phyloP scores from a whole-genome alignment of 1,140 invertebrate species.

The Helicoverpa zea region DNA sequence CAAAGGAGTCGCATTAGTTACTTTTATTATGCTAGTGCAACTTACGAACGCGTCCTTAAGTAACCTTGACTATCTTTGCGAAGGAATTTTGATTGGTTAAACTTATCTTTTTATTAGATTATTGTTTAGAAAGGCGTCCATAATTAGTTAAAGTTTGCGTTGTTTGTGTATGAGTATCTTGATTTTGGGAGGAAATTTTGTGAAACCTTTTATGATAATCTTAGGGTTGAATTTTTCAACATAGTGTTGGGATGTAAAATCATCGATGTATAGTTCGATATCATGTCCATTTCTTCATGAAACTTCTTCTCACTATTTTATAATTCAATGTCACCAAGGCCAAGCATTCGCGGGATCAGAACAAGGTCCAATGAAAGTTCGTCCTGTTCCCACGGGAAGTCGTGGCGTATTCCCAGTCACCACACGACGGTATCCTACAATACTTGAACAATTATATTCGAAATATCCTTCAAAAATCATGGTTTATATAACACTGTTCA shows the following conservation, averaged over 20 bases:
- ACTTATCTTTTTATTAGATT: not conserved
- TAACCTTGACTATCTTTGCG: constrained; percentile 4
- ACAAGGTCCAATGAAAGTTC: constrained; percentile 17
- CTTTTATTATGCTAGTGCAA: constrained; percentile 11
- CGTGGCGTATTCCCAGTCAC: constrained; percentile 10
- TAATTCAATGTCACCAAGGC: constrained; percentile 12
- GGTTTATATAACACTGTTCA: constrained; percentile 8
- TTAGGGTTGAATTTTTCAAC: no score
- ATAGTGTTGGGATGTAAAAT: no score
- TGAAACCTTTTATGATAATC: no score
- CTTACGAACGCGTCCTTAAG: constrained; percentile 1
- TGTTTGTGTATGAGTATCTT: no score
- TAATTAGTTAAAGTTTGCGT: not conserved
- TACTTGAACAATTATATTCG: constrained; percentile 17
- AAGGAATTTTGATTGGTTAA: not conserved
- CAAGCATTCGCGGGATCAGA: not conserved
- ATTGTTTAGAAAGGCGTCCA: not conserved
- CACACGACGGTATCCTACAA: constrained; percentile 21
- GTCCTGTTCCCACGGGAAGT: constrained; percentile 32
- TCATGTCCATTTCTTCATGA: no score
- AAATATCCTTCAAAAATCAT: constrained; percentile 17
- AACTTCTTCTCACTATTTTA: not conserved
- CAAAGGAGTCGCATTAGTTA: constrained; percentile 28
- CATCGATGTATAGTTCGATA: no score
- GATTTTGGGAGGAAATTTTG: no score